These are phyloP conservation scores for Montifringilla adamsi DNA, from an alignment of 2,113 vertebrate species.

Conservation along the genomic window DNA sequence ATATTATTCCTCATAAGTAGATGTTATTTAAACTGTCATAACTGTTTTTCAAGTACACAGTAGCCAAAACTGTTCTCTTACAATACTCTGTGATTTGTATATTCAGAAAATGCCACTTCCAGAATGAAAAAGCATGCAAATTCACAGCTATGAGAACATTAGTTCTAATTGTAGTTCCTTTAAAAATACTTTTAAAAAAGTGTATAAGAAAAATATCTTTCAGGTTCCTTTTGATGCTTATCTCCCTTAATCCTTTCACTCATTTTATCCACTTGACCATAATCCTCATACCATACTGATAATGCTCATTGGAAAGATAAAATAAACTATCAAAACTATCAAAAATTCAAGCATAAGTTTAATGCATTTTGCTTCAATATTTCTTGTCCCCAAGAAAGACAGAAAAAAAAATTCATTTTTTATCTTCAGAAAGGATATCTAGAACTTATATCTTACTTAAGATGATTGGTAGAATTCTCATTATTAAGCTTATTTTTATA, in stretches of 20 bases:
- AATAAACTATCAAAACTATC: neutral
- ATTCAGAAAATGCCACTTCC: neutral
- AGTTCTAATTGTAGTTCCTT: neutral
- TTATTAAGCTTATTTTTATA: neutral
- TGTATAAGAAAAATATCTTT: neutral
- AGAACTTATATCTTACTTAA: neutral
- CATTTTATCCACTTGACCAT: neutral
- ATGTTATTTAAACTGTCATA: neutral
- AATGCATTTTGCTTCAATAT: neutral
- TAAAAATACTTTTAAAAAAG: neutral
- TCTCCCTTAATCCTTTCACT: neutral
- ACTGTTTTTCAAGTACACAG: neutral
- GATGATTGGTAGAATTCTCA: neutral
- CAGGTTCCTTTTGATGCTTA: neutral
- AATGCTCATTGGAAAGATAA: neutral
- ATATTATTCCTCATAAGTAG: neutral
- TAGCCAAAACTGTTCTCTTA: neutral
- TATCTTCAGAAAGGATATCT: neutral
- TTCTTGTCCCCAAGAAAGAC: neutral
- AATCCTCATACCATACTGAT: neutral
- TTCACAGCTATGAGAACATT: neutral
- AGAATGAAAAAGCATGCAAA: neutral
- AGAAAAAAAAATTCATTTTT: neutral
- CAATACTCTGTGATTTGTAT: neutral
- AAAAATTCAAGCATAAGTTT: neutral